Conservation (phyloP, 2,113 vertebrate genomes). For the Microcebus tavaratra region DNA sequence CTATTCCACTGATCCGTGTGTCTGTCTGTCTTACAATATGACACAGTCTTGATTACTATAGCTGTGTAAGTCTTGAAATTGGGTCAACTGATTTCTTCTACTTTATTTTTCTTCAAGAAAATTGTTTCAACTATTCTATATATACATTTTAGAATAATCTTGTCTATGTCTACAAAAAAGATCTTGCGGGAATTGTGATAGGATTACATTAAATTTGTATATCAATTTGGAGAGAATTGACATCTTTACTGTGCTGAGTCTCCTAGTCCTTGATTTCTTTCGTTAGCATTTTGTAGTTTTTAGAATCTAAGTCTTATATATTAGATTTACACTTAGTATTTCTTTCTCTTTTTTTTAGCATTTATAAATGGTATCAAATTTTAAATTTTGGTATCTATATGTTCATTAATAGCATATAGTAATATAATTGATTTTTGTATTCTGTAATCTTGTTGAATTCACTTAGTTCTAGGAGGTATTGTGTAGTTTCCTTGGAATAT, state of each 20-base stretch:
- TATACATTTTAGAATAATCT: background rate
- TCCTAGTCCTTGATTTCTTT: background rate
- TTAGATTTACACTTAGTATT: background rate
- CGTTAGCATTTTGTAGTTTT: background rate
- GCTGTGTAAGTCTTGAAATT: background rate
- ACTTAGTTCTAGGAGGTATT: background rate
- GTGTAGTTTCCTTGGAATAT: background rate
- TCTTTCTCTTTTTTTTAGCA: background rate
- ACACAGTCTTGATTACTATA: background rate
- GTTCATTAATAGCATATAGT: background rate
- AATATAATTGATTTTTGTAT: background rate
- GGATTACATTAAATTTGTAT: background rate
- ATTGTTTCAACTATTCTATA: background rate
- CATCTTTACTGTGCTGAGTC: background rate
- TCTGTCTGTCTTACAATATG: background rate
- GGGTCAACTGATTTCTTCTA: background rate
- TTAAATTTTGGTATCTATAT: background rate
- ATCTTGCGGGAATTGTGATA: background rate
- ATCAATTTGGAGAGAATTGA: background rate
- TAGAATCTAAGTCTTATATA: background rate
- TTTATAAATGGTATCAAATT: background rate
- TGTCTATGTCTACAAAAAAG: background rate
- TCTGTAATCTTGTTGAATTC: background rate
- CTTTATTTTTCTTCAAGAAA: background rate
- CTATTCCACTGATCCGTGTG: background rate